Percentiles rank a stretch among this genome's conserved stretches.
Evolutionary conservation across 2,888 invertebrate genomes (phyloP).

Genomic region (Watsonalla binaria): DNA sequence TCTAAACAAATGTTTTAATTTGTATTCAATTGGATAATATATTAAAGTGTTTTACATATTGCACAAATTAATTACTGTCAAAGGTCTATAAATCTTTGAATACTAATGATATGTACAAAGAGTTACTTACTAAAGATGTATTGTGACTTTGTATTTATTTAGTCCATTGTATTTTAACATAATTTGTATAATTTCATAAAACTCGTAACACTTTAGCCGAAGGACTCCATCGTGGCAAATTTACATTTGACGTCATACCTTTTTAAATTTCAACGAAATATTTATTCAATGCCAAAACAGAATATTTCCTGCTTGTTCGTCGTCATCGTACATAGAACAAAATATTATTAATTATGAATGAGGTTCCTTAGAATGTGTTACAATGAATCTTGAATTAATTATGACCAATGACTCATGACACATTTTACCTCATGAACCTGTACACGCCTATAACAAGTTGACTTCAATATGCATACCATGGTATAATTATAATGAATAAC

Average conservation of each 20-base stretch:
- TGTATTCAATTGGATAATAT: too few relatives aligned
- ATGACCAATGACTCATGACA: slow-evolving; percentile 21
- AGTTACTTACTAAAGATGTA: too few relatives aligned
- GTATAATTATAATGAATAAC: too few relatives aligned
- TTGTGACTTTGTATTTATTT: too few relatives aligned
- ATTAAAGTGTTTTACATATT: too few relatives aligned
- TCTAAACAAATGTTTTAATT: too few relatives aligned
- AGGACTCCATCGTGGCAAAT: neutral
- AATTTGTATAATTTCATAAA: too few relatives aligned
- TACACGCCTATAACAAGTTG: neutral
- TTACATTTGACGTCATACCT: neutral
- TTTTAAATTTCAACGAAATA: slow-evolving; percentile 1
- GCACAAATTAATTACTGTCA: too few relatives aligned
- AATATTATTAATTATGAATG: slow-evolving; percentile 66
- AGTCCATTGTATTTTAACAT: too few relatives aligned
- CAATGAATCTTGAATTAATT: slow-evolving; percentile 39
- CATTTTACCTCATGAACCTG: slow-evolving; percentile 21
- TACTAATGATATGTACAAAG: too few relatives aligned
- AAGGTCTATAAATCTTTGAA: too few relatives aligned
- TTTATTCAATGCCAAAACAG: slow-evolving; percentile 1
- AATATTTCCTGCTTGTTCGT: slow-evolving; percentile 36
- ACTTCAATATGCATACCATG: neutral
- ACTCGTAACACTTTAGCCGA: neutral
- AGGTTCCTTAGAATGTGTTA: slow-evolving; percentile 49
- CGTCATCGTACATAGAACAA: slow-evolving; percentile 36